phyloP scores from a whole-genome alignment of 1,140 invertebrate genomes.

The Hetaerina americana region DNA sequence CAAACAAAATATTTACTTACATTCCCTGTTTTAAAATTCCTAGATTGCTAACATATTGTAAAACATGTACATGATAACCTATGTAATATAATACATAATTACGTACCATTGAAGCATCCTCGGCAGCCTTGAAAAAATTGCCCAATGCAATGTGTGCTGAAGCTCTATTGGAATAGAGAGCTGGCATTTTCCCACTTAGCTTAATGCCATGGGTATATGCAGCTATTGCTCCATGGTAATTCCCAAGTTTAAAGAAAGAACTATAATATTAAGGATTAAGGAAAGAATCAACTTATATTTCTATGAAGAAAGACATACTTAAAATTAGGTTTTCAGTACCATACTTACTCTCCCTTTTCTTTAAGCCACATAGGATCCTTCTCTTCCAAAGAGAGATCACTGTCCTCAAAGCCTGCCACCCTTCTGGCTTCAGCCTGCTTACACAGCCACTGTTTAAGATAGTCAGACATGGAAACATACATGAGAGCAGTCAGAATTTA shows the following conservation, averaged over 20 bases:
- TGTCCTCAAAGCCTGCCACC: conserved; percentile 53
- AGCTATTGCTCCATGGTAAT: conserved; percentile 66
- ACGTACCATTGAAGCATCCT: conserved; percentile 45
- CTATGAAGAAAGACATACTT: conserved; percentile 1
- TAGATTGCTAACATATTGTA: too few species aligned
- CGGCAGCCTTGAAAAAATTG: conserved; percentile 56
- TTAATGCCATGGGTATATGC: conserved; percentile 67
- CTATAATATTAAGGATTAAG: conserved; percentile 24
- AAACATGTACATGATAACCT: too few species aligned
- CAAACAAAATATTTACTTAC: too few species aligned
- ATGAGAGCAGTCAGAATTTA: too few species aligned
- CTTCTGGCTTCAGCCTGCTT: conserved; percentile 63
- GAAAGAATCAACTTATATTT: conserved; percentile 1
- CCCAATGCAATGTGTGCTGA: conserved; percentile 58
- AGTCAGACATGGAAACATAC: too few species aligned
- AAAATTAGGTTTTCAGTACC: conserved; percentile 5
- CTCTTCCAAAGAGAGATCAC: conserved; percentile 67
- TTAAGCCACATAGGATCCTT: conserved; percentile 69
- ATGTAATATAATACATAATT: too few species aligned
- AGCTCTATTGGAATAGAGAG: conserved; percentile 60
- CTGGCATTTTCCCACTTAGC: conserved; percentile 55
- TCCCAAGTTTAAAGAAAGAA: conserved; percentile 55
- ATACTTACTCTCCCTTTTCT: conserved; percentile 61
- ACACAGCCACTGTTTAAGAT: conserved; percentile 63
- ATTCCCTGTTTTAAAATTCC: too few species aligned